Base-by-base conservation (phyloP, 2,888 invertebrate genomes). In the Pandemis corylana region DNA sequence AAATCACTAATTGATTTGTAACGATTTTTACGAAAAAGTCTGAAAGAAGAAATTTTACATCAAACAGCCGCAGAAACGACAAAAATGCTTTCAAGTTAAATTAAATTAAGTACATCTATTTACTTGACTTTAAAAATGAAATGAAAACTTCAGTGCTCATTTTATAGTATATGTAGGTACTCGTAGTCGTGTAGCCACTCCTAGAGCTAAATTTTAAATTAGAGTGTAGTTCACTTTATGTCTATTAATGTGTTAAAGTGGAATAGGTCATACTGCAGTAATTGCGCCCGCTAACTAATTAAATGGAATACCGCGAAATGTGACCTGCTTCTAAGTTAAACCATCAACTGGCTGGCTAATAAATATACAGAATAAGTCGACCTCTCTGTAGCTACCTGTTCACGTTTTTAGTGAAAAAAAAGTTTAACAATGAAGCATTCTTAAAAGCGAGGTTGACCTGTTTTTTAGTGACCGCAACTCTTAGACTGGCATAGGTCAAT, bases 251-350 rank as follows among this genome's bases (percentile, higher is more conserved):
- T 53, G 56, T 56, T 68, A 28, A 63, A 44, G 36, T 53, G 13
- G 68, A 68, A 56, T 71, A 77, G 71, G 68, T 73, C 76, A 73
- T 72, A 65, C 68, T 79, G 78, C 76, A 79, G 75, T 76, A 74
- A 80, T 79, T 78, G 79, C 71, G 74, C 73, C 75, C 76, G 77
- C 77, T 78, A 69, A 75, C 78, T 82, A 82, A 83, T 83, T 67
- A 36, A 9, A 53, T 42, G 78, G 71, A 78, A 81, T 84, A 79
- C 77, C 75, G 75, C 76, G 78, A 82, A 82, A 59, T 28, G 20
- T 28, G 13, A 59, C 59, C 28, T 20, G 56, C 59, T 59, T 12
- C 9, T 59, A 59, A 28, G 28, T 15, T 56, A 15, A 28, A 28
- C 1, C 10, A 28, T 12, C 28, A 59, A 59, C 59, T 20, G 28